Evolutionary conservation across 2,797 vertebrate species (phyloP).

Genomic region (Gadopsis bispinosus): DNA sequence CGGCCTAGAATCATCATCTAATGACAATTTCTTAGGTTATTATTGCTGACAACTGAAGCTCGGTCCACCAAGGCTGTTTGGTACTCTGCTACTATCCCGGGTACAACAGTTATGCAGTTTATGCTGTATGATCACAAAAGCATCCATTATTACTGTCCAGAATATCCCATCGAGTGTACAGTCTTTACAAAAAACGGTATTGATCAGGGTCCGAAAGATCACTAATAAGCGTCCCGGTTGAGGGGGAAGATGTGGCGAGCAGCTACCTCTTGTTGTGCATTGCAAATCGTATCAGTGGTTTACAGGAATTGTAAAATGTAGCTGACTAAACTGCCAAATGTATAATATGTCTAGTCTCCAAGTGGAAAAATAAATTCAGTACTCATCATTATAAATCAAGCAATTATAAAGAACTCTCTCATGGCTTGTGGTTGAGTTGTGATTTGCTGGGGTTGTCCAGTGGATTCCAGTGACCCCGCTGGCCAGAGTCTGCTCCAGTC

Average conservation of each 20-base stretch:
- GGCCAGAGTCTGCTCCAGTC: no score
- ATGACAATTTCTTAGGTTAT: not conserved
- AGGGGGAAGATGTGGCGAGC: not conserved
- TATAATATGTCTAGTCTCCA: not conserved
- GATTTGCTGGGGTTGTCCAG: no score
- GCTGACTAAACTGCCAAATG: not conserved
- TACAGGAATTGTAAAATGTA: slow-evolving; percentile 1
- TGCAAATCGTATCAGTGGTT: not conserved
- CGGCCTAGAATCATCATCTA: not conserved
- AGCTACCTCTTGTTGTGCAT: not conserved
- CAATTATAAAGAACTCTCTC: slow-evolving; percentile 8
- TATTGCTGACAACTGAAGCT: not conserved
- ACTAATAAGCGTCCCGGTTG: no score
- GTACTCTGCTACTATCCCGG: not conserved
- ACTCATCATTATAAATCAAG: slow-evolving; percentile 23
- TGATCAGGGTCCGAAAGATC: not conserved
- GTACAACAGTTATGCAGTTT: not conserved
- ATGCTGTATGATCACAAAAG: not conserved
- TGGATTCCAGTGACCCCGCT: no score
- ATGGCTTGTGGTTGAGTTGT: no score
- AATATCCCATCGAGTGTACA: not conserved
- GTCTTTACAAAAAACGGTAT: not conserved
- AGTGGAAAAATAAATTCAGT: not conserved
- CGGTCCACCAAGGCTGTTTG: not conserved
- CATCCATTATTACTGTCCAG: not conserved